A percentile compares a stretch with the other conserved stretches of the same genome.
Evolutionary conservation across 2,888 invertebrate genomes (phyloP).

Genomic region (Hydroisotoma schaefferi): DNA sequence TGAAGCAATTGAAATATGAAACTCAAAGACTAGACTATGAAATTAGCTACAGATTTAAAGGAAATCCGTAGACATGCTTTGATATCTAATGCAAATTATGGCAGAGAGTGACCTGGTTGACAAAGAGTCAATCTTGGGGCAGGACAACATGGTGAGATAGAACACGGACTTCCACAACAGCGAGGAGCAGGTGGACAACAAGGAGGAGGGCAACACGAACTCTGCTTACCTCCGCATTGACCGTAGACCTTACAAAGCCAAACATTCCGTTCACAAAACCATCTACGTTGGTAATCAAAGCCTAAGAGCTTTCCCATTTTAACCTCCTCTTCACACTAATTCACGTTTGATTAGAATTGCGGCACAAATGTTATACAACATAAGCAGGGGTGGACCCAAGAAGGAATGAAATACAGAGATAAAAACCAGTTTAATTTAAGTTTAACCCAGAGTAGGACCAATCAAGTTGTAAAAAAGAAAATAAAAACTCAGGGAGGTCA

Average conservation of each 20-base stretch:
- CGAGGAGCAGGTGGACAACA: constrained; percentile 30
- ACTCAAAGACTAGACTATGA: too few relatives aligned
- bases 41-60: too few relatives aligned
- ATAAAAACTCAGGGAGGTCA: too few relatives aligned
- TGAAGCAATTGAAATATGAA: neutral
- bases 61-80: too few relatives aligned
- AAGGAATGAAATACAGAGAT: too few relatives aligned
- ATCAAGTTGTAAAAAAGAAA: neutral
- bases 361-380: too few relatives aligned
- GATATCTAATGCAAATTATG: too few relatives aligned
- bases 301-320: constrained; percentile 48
- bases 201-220: constrained; percentile 30
- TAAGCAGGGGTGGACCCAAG: constrained; percentile 6
- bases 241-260: constrained; percentile 48
- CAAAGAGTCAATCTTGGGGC: constrained; percentile 38
- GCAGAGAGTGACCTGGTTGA: constrained; percentile 27
- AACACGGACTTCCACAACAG: constrained; percentile 32
- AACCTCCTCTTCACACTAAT: constrained; percentile 38
- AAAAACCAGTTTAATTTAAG: neutral
- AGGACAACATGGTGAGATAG: constrained; percentile 35
- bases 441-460: neutral
- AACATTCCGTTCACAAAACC: constrained; percentile 48
- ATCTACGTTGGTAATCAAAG: constrained; percentile 47
- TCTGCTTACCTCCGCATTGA: constrained; percentile 32
- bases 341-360: neutral